These are phyloP conservation scores for Tachyglossus aculeatus DNA, from an alignment of 2,797 vertebrate species.

Conservation along the genomic window DNA sequence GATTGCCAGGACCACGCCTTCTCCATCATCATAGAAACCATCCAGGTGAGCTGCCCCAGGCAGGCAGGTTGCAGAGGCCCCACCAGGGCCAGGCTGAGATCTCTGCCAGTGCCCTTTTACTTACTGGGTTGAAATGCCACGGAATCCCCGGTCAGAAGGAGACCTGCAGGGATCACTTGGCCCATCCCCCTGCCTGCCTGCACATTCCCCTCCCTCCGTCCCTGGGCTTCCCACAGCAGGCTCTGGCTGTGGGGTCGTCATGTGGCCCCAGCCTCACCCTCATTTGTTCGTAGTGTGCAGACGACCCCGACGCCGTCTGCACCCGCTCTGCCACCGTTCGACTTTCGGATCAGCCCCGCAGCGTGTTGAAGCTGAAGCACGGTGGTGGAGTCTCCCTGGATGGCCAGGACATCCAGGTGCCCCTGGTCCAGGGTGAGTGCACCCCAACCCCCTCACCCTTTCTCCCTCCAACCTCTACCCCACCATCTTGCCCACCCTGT, in stretches of 20 bases:
- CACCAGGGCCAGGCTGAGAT: fast-evolving
- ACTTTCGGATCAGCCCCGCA: constrained; percentile 80
- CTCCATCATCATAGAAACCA: constrained; percentile 87
- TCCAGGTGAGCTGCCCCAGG: constrained; percentile 81
- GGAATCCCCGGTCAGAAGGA: too few species aligned
- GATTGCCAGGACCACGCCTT: constrained; percentile 85
- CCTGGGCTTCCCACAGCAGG: background rate
- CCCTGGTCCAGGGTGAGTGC: constrained; percentile 84
- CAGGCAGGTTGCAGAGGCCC: background rate
- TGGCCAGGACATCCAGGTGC: constrained; percentile 88
- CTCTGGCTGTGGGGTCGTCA: too few species aligned
- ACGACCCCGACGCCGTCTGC: constrained; percentile 91
- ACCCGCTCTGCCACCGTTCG: constrained; percentile 86
- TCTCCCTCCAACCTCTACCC: background rate
- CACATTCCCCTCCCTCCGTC: background rate
- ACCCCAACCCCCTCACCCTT: background rate
- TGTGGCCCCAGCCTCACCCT: background rate
- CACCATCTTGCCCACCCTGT: background rate
- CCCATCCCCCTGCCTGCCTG: too few species aligned
- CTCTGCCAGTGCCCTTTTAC: too few species aligned
- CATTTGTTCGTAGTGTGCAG: constrained; percentile 83
- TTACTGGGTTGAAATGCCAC: too few species aligned
- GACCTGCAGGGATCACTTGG: too few species aligned
- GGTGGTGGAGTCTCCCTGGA: constrained; percentile 89
- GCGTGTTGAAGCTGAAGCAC: constrained; percentile 90